phyloP scores from a whole-genome alignment of 2,888 invertebrate genomes.

The Galerucella pusilla region DNA sequence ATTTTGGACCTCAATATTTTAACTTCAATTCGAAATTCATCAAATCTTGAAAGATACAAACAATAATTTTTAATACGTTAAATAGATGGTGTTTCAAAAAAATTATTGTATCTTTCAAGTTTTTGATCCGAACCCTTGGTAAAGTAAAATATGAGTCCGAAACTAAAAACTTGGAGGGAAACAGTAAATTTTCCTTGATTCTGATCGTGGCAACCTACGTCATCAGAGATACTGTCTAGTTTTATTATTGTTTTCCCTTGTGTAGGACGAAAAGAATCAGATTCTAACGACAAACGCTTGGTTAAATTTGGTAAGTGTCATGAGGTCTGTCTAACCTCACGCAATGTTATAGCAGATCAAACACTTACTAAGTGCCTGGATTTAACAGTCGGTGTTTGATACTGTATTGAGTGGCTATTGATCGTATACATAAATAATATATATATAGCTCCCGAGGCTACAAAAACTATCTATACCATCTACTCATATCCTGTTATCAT shows the following conservation, averaged over 20 bases:
- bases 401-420: slow-evolving; percentile 64
- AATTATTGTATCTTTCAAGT: too few relatives aligned
- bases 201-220: slow-evolving; percentile 18
- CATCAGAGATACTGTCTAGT: slow-evolving; percentile 62
- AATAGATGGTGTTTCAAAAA: too few relatives aligned
- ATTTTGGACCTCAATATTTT: too few relatives aligned
- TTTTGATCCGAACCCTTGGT: too few relatives aligned
- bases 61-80: too few relatives aligned
- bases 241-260: slow-evolving; percentile 66
- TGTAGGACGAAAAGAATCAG: slow-evolving; percentile 99
- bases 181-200: slow-evolving; percentile 10
- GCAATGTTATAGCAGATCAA: slow-evolving; percentile 62
- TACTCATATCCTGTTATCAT: slow-evolving; percentile 8
- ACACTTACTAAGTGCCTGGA: slow-evolving; percentile 54
- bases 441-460: slow-evolving; percentile 55
- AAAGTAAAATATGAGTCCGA: too few relatives aligned
- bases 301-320: slow-evolving; percentile 96
- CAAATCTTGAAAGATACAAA: too few relatives aligned
- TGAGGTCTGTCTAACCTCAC: slow-evolving; percentile 62
- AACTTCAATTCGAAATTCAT: too few relatives aligned
- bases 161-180: not conserved
- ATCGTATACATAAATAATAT: slow-evolving; percentile 43
- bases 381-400: slow-evolving; percentile 58
- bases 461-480: slow-evolving; percentile 40
- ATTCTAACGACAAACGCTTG: slow-evolving; percentile 98